phyloP scores from a whole-genome alignment of 2,113 vertebrate genomes.

The Chloropsis hardwickii region DNA sequence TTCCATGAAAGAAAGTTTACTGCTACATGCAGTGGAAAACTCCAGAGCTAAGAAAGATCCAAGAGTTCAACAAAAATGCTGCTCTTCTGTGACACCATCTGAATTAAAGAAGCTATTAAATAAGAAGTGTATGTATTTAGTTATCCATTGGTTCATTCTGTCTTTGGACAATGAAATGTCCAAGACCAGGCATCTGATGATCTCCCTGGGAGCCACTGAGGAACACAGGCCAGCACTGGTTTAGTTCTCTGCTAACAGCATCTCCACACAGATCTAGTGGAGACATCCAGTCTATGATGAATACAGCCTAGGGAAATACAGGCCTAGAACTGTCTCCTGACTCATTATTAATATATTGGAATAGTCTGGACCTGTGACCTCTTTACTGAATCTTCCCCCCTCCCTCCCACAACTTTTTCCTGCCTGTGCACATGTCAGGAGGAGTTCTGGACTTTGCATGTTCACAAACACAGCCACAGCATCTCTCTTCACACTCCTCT shows the following conservation, averaged over 20 bases:
- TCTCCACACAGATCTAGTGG: conserved; percentile 16
- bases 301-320: conserved; percentile 36
- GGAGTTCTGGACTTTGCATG: background rate
- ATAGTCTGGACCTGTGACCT: conserved; percentile 50
- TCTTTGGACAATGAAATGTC: background rate
- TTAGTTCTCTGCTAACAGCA: background rate
- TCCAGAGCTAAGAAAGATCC: background rate
- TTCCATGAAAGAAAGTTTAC: background rate
- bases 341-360: conserved; percentile 63
- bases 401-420: background rate
- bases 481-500: background rate
- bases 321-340: conserved; percentile 40
- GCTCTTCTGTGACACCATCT: background rate
- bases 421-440: background rate
- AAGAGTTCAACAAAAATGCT: background rate
- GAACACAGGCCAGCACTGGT: background rate
- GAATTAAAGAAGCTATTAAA: background rate
- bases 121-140: background rate
- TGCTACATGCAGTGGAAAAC: background rate
- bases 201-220: background rate
- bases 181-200: background rate
- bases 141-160: background rate
- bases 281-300: conserved; percentile 36
- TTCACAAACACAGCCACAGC: background rate
- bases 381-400: background rate